Percentiles rank a stretch among this genome's conserved stretches.
Conservation (phyloP, 2,797 vertebrate genomes). For the Philypnodon macrostomus region DNA sequence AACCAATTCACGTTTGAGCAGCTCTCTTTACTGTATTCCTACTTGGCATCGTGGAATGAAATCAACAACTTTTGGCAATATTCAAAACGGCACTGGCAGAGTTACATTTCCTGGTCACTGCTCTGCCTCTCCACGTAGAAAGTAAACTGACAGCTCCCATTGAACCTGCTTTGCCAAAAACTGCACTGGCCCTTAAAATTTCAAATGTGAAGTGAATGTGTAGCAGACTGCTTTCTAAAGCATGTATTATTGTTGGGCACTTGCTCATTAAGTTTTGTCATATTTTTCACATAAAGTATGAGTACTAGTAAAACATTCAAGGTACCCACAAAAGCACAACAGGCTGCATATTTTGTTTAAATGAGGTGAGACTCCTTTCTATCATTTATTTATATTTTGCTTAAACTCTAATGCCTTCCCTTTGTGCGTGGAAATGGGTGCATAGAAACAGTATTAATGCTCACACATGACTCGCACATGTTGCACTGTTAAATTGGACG, state of each 20-base stretch:
- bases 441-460: constrained; percentile 61
- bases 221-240: neutral
- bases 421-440: constrained; percentile 48
- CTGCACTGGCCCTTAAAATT: too few species aligned
- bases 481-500: constrained; percentile 61
- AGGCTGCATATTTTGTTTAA: constrained; percentile 29
- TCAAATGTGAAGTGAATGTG: neutral
- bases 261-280: constrained; percentile 43
- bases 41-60: too few species aligned
- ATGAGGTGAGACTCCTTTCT: constrained; percentile 58
- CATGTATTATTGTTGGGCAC: constrained; percentile 27
- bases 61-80: too few species aligned
- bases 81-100: too few species aligned
- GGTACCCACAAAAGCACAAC: constrained; percentile 33
- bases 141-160: too few species aligned
- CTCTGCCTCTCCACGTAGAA: too few species aligned
- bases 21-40: too few species aligned
- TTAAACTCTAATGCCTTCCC: constrained; percentile 23
- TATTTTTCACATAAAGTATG: constrained; percentile 61
- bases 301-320: constrained; percentile 49
- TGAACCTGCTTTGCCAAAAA: too few species aligned
- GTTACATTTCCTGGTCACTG: too few species aligned
- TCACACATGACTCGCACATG: constrained; percentile 72
- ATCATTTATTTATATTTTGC: constrained; percentile 44
- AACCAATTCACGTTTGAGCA: too few species aligned